Evolutionary conservation across 2,888 invertebrate species (phyloP), one percentile per base, ranked within the genome.

Genomic region (Tiphia femorata): DNA sequence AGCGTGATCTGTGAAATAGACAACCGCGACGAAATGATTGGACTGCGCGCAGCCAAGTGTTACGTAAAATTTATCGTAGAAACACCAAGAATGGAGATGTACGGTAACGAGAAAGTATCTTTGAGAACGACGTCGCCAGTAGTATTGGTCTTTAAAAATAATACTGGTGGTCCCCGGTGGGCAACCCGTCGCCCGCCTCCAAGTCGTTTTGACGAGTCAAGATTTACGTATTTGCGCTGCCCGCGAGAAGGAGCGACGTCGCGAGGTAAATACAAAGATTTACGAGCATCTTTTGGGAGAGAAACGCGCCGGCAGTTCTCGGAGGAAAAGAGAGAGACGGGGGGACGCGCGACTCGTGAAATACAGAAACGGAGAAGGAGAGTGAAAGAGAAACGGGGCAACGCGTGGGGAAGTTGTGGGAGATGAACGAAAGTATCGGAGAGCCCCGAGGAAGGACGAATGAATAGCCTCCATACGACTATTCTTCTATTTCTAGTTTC

Each of bases 211-310:
- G 64, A 62, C 53, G 57, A 65, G 47, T 56, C 49, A 37, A 57
- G 61, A 70, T 67, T 70, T 64, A 60, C 64, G 70, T 69, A 69
- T 67, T 64, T 67, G 62, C 59, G 54, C 56, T 58, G n/a, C n/a
- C n/a, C 51, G 20, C 25, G 21, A 43, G 43, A 42, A 47, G 55
- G 41, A 47, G 43, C 51, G 52, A 33, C 43, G 52, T 35, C 49
- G 53, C 57, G 61, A 59, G 56, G 67, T 66, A 68, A 70, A 71
- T 64, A 66, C 59, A 47, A 66, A 63, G 70, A 71, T 71, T 70
- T 71, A 70, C 63, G 71, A 70, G 62, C 54, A 53, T 62, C 59
- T 62, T 60, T 67, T 54, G 49, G 48, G 49, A 62, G 42, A 50
- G 50, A 20, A 61, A 42, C 43, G 41, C 37, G 33, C 46, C 41